These are phyloP conservation scores for Oreotrochilus melanogaster DNA, from an alignment of 2,113 vertebrate species.

Conservation along the genomic window DNA sequence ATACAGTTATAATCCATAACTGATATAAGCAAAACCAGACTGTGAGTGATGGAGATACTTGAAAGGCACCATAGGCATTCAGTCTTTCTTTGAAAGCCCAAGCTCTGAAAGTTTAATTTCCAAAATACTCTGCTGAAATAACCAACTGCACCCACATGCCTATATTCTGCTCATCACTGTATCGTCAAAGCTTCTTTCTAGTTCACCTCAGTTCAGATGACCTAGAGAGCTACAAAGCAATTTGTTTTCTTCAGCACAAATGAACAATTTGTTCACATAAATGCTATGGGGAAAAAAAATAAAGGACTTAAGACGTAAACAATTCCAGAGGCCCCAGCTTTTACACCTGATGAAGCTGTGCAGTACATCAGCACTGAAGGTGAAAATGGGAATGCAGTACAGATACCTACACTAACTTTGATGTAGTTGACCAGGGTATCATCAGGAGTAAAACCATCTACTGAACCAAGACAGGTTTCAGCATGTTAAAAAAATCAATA, in stretches of 20 bases:
- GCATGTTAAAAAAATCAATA: background rate
- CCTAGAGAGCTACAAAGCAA: background rate
- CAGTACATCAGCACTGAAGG: background rate
- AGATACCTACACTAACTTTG: background rate
- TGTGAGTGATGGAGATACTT: background rate
- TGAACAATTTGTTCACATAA: background rate
- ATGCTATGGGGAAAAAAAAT: background rate
- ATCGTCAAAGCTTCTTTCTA: background rate
- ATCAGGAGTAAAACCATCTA: background rate
- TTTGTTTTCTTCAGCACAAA: background rate
- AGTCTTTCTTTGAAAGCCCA: background rate
- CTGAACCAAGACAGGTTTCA: background rate
- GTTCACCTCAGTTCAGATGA: background rate
- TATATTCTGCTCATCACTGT: background rate
- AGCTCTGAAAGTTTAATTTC: background rate
- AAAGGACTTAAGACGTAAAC: background rate
- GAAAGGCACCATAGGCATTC: background rate
- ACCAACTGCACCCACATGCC: background rate
- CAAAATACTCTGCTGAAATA: background rate
- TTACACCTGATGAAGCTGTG: background rate
- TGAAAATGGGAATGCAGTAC: background rate
- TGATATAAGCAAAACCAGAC: background rate
- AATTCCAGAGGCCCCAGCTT: background rate
- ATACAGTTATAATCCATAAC: background rate
- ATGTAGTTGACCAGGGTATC: background rate